A percentile compares a stretch with the other conserved stretches of the same genome.
Evolutionary conservation across 1,140 invertebrate genomes (phyloP).

Genomic region (Stegodyphus mimosarum): DNA sequence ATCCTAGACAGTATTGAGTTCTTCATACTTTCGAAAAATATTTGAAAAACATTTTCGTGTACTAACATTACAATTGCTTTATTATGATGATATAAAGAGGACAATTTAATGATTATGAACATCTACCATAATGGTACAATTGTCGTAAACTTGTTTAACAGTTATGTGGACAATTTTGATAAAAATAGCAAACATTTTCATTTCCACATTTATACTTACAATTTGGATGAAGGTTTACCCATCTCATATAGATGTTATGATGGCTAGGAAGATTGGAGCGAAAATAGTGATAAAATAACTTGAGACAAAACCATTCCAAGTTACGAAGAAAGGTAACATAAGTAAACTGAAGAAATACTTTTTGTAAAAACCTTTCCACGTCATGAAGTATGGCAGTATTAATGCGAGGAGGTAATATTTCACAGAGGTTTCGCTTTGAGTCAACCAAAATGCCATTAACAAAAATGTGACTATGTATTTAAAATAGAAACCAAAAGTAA

Average conservation of each 20-base stretch:
- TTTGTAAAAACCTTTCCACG: conserved; percentile 52
- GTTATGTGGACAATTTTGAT: too few relatives aligned
- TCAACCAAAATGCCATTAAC: conserved; percentile 37
- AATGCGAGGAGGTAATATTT: conserved; percentile 38
- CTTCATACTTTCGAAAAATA: too few relatives aligned
- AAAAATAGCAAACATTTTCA: too few relatives aligned
- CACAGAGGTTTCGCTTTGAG: conserved; percentile 8
- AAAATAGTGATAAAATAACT: conserved; percentile 48
- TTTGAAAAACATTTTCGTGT: too few relatives aligned
- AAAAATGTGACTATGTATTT: conserved; percentile 28
- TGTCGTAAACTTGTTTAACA: too few relatives aligned
- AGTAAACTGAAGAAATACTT: conserved; percentile 43
- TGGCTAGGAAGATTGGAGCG: conserved; percentile 23
- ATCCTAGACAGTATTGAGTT: too few relatives aligned
- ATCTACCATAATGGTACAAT: too few relatives aligned
- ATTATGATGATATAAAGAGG: too few relatives aligned
- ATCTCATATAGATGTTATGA: neutral
- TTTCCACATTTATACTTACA: too few relatives aligned
- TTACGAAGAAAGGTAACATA: conserved; percentile 30
- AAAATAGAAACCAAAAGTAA: neutral
- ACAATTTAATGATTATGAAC: too few relatives aligned
- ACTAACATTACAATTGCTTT: too few relatives aligned
- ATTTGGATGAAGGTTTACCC: too few relatives aligned
- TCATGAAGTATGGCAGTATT: conserved; percentile 31
- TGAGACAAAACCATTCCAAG: conserved; percentile 35